These are phyloP conservation scores for Sphaeramia orbicularis DNA, from an alignment of 2,797 vertebrate species.

Conservation along the genomic window DNA sequence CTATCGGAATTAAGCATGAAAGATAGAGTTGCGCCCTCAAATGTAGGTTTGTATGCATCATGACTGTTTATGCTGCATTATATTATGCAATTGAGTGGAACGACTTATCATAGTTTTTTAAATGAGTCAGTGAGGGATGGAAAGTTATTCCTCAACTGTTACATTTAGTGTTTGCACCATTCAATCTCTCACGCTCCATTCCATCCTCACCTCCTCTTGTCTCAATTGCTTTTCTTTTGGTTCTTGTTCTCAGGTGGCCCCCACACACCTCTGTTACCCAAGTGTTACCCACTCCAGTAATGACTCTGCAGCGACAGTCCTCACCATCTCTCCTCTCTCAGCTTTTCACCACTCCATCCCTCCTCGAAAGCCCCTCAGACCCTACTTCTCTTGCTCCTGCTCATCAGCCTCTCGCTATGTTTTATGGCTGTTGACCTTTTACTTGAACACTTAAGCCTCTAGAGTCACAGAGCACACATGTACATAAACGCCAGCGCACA, in stretches of 20 bases:
- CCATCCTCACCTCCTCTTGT: conserved; percentile 54
- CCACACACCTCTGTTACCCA: conserved; percentile 30
- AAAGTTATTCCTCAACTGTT: conserved; percentile 68
- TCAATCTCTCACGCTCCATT: conserved; percentile 43
- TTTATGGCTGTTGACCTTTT: conserved; percentile 81
- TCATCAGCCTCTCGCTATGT: conserved; percentile 65
- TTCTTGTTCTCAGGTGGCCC: conserved; percentile 43
- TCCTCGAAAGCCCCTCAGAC: conserved; percentile 72
- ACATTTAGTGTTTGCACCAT: conserved; percentile 58
- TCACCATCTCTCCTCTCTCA: conserved; percentile 61
- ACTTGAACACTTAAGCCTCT: conserved; percentile 69
- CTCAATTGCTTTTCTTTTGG: conserved; percentile 64
- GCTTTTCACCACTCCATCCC: conserved; percentile 60
- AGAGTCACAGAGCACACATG: conserved; percentile 36
- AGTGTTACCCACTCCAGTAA: conserved; percentile 67
- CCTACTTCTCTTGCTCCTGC: conserved; percentile 58
- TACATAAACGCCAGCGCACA: conserved; percentile 12
- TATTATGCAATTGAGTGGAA: conserved; percentile 62
- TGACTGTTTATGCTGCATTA: conserved; percentile 55
- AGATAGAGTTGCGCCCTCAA: conserved; percentile 45
- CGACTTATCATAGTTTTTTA: conserved; percentile 68
- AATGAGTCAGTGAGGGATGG: conserved; percentile 68
- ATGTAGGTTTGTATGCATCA: conserved; percentile 51
- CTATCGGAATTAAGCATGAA: conserved; percentile 54
- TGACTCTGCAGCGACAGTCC: conserved; percentile 70